Evolutionary conservation across 2,888 invertebrate species (phyloP).

Genomic region (Tachystola acroxantha): DNA sequence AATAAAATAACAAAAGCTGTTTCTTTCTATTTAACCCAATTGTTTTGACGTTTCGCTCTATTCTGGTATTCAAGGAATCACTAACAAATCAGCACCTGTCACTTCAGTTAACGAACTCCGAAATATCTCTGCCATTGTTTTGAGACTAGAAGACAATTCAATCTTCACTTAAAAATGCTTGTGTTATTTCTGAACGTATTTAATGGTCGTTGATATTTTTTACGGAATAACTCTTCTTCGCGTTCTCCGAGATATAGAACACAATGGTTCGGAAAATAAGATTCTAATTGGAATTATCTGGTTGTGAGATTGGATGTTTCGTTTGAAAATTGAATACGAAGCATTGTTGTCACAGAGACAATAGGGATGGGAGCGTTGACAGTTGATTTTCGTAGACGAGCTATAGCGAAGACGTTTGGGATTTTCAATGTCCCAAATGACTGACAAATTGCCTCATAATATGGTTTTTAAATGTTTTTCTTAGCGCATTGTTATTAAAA

Average conservation of each 20-base stretch:
- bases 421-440: slow-evolving; percentile 49
- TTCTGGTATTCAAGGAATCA: slow-evolving; percentile 56
- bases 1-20: slow-evolving; percentile 43
- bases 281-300: slow-evolving; percentile 19
- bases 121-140: slow-evolving; percentile 60
- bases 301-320: slow-evolving; percentile 17
- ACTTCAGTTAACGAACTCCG: slow-evolving; percentile 52
- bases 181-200: slow-evolving; percentile 47
- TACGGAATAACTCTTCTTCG: slow-evolving; percentile 30
- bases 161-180: slow-evolving; percentile 46
- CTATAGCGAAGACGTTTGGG: slow-evolving; percentile 44
- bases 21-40: slow-evolving; percentile 38
- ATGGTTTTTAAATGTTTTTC: slow-evolving; percentile 28
- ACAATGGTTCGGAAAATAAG: slow-evolving; percentile 18
- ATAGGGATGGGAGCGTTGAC: slow-evolving; percentile 58
- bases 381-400: slow-evolving; percentile 52
- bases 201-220: slow-evolving; percentile 33
- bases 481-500: slow-evolving; percentile 40
- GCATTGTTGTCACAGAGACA: slow-evolving; percentile 57
- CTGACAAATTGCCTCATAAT: slow-evolving; percentile 58
- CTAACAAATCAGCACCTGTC: slow-evolving; percentile 69
- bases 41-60: slow-evolving; percentile 61
- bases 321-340: slow-evolving; percentile 21
- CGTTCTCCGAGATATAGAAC: slow-evolving; percentile 10
- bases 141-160: slow-evolving; percentile 57